Base-by-base conservation (phyloP, 2,888 invertebrate genomes). In the Tinea trinotella region DNA sequence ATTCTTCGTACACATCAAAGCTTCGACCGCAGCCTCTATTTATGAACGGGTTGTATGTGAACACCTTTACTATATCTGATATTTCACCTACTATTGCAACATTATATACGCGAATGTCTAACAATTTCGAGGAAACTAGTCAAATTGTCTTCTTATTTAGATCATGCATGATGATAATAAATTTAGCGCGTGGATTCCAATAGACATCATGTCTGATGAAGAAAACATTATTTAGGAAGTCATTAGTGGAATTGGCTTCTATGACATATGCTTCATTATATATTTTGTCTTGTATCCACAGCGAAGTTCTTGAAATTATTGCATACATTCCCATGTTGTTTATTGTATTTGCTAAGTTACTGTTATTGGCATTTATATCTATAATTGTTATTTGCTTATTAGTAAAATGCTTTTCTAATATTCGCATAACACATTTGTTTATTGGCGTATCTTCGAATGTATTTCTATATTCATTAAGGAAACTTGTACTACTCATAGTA, bases 161-260 rank as follows among this genome's bases (percentile, higher is more conserved):
- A 19, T 62, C 57, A 19, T 61, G 50, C 3, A 71, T 12, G 35
- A 61, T 54, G 1, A 76, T 12, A 19, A 76, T 63, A 58, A 69
- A 68, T 56, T 62, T 63, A 7, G 70, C 74, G 60, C 60, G 66
- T 10, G 77, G 70, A 56, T 74, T 71, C 75, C 74, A 77, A 56
- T 67, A 65, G 18, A 65, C 53, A 55, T 76, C 71, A 18, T 59
- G 48, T 4, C 9, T 19, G 5, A 48, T 18, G 18, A 18, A 19
- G 3, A 19, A 18, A 7, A 48, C 12, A 12, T 48, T 18, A 9
- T 48, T 20, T 48, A 48, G 10, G 10, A 48, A 19, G 3, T 48
- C 19, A 48, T 18, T 19, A 19, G 48, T 12, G 1, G 18, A 19
- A 19, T 3, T 9, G 1, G 48, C 17, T 18, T 19, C 48, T 19